Evolutionary conservation across 2,888 invertebrate species (phyloP), one percentile per base, ranked within the genome.

Genomic region (Byasa hedistus): DNA sequence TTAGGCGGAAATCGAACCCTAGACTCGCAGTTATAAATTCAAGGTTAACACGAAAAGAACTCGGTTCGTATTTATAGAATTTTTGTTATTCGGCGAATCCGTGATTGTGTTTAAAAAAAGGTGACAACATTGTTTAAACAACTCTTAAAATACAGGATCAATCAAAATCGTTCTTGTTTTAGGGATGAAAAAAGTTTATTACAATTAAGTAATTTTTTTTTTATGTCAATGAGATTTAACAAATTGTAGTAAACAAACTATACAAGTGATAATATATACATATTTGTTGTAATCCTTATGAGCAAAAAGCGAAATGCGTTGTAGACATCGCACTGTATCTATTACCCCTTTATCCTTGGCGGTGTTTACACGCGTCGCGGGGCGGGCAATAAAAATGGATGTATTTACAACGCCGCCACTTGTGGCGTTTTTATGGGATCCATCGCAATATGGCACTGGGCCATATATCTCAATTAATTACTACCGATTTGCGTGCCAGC

Each of bases 381-480:
- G 22, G 32, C 22, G 48, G 32, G 60, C 55, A 48, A 65, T 65
- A 60, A 66, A 66, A 61, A 52, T 66, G 66, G 52, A 44, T 39
- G 61, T 57, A 66, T 66, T 62, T 66, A 66, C 57, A 57, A 58
- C 61, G 54, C 24, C 23, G 54, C 55, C 58, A 58, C 59, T 66
- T 66, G 57, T 55, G 59, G 55, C 32, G 57, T 44, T 58, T 66
- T 66, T 54, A 66, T 66, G 62, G 54, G 32, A 23, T 52, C 17
- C 24, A 21, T 22, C 48, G 57, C 52, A 32, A 19, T 51, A 57
- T 17, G 32, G 36, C 51, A 52, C 55, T 21, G 36, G 32, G 32
- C 61, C 55, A 23, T 48, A 63, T 63, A 63, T 64, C 52, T 57
- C 22, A 52, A 57, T 51, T 57, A 64, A 64, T 57, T 64, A 27